phyloP scores from a whole-genome alignment of 2,888 invertebrate species.

The Ischnus inquisitorius region DNA sequence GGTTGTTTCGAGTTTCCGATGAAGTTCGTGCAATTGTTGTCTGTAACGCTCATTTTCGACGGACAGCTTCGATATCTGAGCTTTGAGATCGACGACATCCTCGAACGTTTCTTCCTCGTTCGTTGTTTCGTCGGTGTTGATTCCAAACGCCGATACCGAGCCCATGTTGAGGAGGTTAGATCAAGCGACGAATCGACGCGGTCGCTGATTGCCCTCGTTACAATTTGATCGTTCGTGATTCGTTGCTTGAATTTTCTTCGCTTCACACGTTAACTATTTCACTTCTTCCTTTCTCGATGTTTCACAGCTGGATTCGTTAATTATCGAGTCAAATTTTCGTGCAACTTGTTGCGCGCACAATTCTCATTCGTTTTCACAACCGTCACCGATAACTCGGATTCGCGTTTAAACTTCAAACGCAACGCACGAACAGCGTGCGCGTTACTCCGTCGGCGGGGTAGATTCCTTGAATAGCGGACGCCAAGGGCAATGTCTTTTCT shows the following conservation, averaged over 20 bases:
- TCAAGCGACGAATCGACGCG: neutral
- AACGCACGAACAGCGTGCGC: neutral
- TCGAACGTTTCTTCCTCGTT: conserved; percentile 48
- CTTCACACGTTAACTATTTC: neutral
- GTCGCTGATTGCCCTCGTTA: neutral
- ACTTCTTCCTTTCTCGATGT: too few species aligned
- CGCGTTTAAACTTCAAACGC: conserved; percentile 27
- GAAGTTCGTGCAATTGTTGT: conserved; percentile 74
- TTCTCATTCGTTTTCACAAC: conserved; percentile 37
- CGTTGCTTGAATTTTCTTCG: neutral
- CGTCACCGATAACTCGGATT: conserved; percentile 26
- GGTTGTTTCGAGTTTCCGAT: conserved; percentile 71
- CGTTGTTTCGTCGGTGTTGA: conserved; percentile 43
- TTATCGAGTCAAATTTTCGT: neutral
- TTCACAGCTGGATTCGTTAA: too few species aligned
- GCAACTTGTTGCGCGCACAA: conserved; percentile 11
- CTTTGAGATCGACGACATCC: conserved; percentile 47
- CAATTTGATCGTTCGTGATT: neutral
- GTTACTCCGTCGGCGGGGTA: conserved; percentile 27
- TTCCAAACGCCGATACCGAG: conserved; percentile 38
- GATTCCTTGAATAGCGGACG: neutral
- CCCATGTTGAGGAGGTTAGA: conserved; percentile 69
- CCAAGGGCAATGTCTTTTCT: neutral
- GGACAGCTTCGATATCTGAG: conserved; percentile 62
- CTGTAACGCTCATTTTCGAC: conserved; percentile 72